Evolutionary conservation across 1,140 invertebrate species (phyloP), one percentile per base, ranked within the genome.

Genomic region (Nymphalis io): DNA sequence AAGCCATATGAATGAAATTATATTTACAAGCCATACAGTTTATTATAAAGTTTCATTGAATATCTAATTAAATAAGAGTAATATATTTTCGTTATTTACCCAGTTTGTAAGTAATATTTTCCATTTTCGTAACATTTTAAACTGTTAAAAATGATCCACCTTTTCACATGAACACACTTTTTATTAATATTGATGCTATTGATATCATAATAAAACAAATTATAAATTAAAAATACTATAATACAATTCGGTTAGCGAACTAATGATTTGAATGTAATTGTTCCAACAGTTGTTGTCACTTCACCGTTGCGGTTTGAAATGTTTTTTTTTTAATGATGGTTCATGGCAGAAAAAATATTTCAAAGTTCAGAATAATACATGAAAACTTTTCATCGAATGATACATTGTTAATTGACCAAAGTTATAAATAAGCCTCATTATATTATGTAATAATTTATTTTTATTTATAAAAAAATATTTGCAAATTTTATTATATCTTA

Each of bases 31-130:
- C 44, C 40, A 42, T 46, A 46, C 2, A 46, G 0, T 46, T n/a
- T 46, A 46, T n/a, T 16, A 46, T 46, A 46, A 46, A 46, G 4
- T 46, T 46, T n/a, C 3, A 16, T 5, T 11, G 18, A 11, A 20
- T 20, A 51, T 51, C 18, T 51, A 20, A 51, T 16, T 20, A 51
- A 51, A 16, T 51, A 51, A 20, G 20, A 51, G 4, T 11, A 20
- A 20, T 33, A 51, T 18, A 4, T 51, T 51, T 6, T 10, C 20
- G 15, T n/a, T 55, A 55, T 55, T 82, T 83, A 91, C 89, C 89
- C 89, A 91, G 68, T 91, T 89, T 60, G 68, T 74, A 60, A 91
- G 72, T 68, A 91, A 87, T 57, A 48, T 72, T 76, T 88, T 91
- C 89, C 89, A 91, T 80, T 87, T 89, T 27, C 75, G 72, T 69